Evolutionary conservation across 1,140 invertebrate genomes (phyloP), one percentile per base, ranked within the genome.

Genomic region (Ridgeia piscesae): DNA sequence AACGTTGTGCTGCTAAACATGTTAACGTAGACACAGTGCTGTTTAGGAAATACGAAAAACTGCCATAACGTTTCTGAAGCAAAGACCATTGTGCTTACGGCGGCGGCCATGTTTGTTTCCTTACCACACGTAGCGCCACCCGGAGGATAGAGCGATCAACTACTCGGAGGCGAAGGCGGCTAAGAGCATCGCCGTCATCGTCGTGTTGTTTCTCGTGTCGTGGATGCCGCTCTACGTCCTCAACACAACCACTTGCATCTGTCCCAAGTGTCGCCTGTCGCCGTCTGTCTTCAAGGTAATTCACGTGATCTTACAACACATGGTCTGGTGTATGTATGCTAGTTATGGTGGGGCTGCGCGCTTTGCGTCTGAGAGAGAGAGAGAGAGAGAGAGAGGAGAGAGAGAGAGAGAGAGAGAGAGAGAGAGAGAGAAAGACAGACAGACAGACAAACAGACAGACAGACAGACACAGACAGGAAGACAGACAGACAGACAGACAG

Each of bases 151-250:
- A 77, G 58, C 58, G 58, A 77, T 77, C 17, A 77, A 77, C 58
- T 77, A 77, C 58, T 77, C 89, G 17, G 89, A 90, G 89, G 35
- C 34, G 33, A 90, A 98, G 96, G 98, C 98, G 11, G 98, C 98
- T 0, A 98, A 98, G 94, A 99, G 98, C 95, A 96, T 99, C 0
- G 98, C 98, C 89, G 97, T 98, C 93, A 98, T 99, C 91, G 98
- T 99, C 0, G 96, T 98, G 58, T 98, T 98, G 96, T 99, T 99
- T 96, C 98, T 98, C 96, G 96, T 98, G 90, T 98, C 98, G 95
- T 99, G 98, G 98, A 98, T 99, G 91, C 98, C 98, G 0, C 96
- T 99, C 4, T 98, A 99, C 96, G 98, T 98, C 35, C 98, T 98
- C 93, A 99, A 99, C 95, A 98, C 98, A 94, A 97, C 98, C 33